Evolutionary conservation across 92 coral and sea anemone species (phyloP).

Genomic region (Scolanthus callimorphus): DNA sequence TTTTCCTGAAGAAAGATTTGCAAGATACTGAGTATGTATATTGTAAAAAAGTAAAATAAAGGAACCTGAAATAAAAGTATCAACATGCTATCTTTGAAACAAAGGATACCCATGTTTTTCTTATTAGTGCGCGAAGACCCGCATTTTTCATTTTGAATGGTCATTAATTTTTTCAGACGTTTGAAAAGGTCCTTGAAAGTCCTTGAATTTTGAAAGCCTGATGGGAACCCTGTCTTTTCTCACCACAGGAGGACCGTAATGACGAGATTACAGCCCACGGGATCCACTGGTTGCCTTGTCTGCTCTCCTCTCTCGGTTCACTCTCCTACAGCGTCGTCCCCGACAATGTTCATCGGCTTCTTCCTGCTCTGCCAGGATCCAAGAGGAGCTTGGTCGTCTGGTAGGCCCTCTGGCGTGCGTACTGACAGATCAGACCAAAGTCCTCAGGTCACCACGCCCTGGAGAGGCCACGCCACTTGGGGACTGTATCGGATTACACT

Average conservation of each 20-base stretch:
- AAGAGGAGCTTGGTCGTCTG: constrained; percentile 52
- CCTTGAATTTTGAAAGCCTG: no score
- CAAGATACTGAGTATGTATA: no score
- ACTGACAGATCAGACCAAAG: constrained; percentile 68
- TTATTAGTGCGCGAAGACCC: no score
- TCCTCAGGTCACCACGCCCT: constrained; percentile 37
- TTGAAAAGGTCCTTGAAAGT: no score
- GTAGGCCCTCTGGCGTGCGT: constrained; percentile 72
- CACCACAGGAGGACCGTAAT: constrained; percentile 29
- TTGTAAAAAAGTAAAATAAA: no score
- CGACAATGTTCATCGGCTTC: constrained; percentile 55
- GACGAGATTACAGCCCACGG: constrained; percentile 30
- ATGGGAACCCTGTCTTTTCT: background rate
- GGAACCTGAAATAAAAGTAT: no score
- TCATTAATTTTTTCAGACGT: no score
- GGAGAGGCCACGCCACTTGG: constrained; percentile 27
- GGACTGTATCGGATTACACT: constrained; percentile 38
- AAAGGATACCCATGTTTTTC: no score
- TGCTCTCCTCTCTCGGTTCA: constrained; percentile 77
- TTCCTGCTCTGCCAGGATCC: constrained; percentile 39
- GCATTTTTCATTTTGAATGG: no score
- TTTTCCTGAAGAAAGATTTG: no score
- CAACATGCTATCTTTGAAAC: no score
- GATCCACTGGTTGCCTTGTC: constrained; percentile 55
- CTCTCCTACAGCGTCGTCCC: constrained; percentile 67